These are phyloP conservation scores for Hyposoter didymator DNA, from an alignment of 2,888 invertebrate genomes.

Conservation along the genomic window DNA sequence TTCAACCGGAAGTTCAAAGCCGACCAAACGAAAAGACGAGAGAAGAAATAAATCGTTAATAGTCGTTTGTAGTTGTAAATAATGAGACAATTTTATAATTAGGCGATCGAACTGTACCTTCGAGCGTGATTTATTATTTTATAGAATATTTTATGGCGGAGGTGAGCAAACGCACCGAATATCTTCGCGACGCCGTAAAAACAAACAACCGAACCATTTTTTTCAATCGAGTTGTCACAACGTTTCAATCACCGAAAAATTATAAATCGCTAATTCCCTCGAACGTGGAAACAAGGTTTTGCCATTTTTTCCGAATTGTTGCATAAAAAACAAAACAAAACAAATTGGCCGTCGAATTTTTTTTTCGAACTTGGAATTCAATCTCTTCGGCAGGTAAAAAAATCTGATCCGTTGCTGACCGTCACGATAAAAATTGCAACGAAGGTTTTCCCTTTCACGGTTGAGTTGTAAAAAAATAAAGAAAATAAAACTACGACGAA, in stretches of 20 bases:
- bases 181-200: slow-evolving; percentile 43
- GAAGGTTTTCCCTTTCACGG: not conserved
- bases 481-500: slow-evolving; percentile 2
- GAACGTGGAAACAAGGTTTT: not conserved
- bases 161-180: slow-evolving; percentile 53
- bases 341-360: not conserved
- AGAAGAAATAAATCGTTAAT: slow-evolving; percentile 24
- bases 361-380: not conserved
- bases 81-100: slow-evolving; percentile 43
- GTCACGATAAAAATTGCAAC: not conserved
- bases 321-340: not conserved
- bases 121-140: slow-evolving; percentile 53
- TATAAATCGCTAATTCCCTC: not conserved
- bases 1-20: slow-evolving; percentile 19
- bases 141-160: slow-evolving; percentile 51
- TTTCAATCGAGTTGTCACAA: slow-evolving; percentile 26
- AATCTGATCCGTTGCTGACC: not conserved
- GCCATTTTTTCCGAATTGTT: not conserved
- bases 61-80: slow-evolving; percentile 61
- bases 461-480: not conserved
- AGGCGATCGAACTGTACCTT: slow-evolving; percentile 55
- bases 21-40: slow-evolving; percentile 16
- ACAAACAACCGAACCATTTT: slow-evolving; percentile 31
- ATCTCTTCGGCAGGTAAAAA: not conserved
- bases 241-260: not conserved